Evolutionary conservation across 2,113 vertebrate genomes (phyloP).

Genomic region (Anoplopoma fimbria): DNA sequence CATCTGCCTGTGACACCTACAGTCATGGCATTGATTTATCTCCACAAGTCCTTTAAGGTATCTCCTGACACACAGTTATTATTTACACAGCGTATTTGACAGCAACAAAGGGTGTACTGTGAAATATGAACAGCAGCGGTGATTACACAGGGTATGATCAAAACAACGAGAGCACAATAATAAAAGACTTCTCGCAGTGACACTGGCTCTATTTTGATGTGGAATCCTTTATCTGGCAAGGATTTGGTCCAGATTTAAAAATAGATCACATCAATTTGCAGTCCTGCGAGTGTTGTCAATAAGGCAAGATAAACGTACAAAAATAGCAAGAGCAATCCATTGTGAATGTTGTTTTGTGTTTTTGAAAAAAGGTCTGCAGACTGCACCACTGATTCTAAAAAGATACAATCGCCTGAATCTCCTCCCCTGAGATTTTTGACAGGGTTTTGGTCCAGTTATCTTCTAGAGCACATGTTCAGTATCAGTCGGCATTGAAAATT

Average conservation of each 20-base stretch:
- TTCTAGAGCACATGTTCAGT: constrained; percentile 33
- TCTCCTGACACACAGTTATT: constrained; percentile 42
- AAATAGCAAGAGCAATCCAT: constrained; percentile 31
- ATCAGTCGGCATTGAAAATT: constrained; percentile 19
- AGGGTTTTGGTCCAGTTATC: constrained; percentile 49
- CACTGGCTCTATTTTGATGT: constrained; percentile 41
- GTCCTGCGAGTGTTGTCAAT: constrained; percentile 41
- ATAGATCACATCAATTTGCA: constrained; percentile 52
- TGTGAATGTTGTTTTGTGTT: constrained; percentile 17
- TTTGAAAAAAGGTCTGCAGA: constrained; percentile 27
- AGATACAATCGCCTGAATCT: constrained; percentile 35
- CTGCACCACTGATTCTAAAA: constrained; percentile 9
- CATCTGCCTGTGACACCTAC: constrained; percentile 24
- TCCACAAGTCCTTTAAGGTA: constrained; percentile 28
- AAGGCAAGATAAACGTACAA: constrained; percentile 32
- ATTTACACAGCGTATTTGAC: constrained; percentile 51
- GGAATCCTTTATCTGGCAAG: constrained; percentile 60
- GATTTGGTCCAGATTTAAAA: constrained; percentile 63
- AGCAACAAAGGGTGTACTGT: constrained; percentile 30
- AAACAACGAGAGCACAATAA: constrained; percentile 56
- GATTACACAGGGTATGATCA: constrained; percentile 59
- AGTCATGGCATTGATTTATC: constrained; percentile 33
- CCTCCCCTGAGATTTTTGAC: constrained; percentile 39
- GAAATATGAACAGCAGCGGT: constrained; percentile 43
- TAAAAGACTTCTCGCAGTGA: constrained; percentile 54